Base-by-base conservation (phyloP, 2,797 vertebrate genomes). In the Lithobates pipiens region DNA sequence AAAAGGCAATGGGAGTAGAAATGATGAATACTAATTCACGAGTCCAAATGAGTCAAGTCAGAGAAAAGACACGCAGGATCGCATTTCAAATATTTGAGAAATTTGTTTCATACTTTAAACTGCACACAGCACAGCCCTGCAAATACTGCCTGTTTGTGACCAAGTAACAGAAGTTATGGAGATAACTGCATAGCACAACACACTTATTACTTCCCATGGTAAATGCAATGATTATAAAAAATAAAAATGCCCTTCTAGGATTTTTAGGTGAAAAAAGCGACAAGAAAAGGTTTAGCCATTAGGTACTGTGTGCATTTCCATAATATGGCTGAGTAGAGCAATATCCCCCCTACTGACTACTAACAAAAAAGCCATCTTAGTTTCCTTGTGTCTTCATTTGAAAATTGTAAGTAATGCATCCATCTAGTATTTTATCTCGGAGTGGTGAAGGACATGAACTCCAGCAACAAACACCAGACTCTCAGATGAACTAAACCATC, bases 281-380 rank as follows among this genome's bases (percentile, higher is more conserved):
- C 42, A 69, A 25, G 16, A n/a, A 76, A 77, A 71, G 36, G 27
- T 69, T 77, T 76, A 46, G 61, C 67, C n/a, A 84, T 84, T n/a
- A 76, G 42, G 72, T 72, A 81, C 50, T 29, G 46, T 61, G 65
- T 84, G 44, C 50, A 44, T 73, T 78, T 65, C 57, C 46, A 76
- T 67, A 83, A 84, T 27, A 18, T 16, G 10, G 44, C 25, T 25
- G 27, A 21, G 71, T 25, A 50, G 76, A 23, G 36, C 70, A 79
- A 79, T 69, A 79, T 25, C 83, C 74, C 83, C 44, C 70, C 83
- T 85, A 44, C 25, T 50, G 83, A 10, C 54, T 18, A 29, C 18
- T 34, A 73, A 76, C 27, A 44, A 18, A n/a, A 68, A 63, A 5
- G 8, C 3, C 1, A 18, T 13, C 16, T 54, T 18, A 18, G 13